These are phyloP conservation scores for Trematomus bernacchii DNA, from an alignment of 2,797 vertebrate species.

Conservation along the genomic window DNA sequence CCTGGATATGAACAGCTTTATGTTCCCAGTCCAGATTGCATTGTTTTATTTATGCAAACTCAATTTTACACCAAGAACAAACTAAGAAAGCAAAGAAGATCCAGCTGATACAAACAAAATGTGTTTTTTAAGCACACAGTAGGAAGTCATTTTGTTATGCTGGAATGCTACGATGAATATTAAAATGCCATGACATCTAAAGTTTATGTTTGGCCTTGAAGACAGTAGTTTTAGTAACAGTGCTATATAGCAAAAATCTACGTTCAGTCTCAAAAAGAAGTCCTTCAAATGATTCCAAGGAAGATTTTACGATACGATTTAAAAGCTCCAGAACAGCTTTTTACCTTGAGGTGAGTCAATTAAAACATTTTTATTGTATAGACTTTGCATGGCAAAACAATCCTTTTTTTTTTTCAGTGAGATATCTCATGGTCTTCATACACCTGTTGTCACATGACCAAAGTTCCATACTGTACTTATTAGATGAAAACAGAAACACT, in stretches of 20 bases:
- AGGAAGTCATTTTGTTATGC: background rate
- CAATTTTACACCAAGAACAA: slow-evolving; percentile 4
- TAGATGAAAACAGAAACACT: background rate
- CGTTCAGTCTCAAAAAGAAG: background rate
- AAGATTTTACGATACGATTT: background rate
- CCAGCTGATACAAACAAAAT: background rate
- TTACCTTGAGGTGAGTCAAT: background rate
- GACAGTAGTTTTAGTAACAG: too few relatives aligned
- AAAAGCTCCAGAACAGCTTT: background rate
- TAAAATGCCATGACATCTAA: too few relatives aligned
- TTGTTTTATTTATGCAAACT: slow-evolving; percentile 36
- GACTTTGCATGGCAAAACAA: background rate
- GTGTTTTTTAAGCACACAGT: background rate
- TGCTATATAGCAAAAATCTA: too few relatives aligned
- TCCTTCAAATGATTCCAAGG: background rate
- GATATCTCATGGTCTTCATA: background rate
- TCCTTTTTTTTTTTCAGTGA: background rate
- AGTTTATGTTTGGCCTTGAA: too few relatives aligned
- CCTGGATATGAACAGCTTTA: background rate
- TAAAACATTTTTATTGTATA: background rate
- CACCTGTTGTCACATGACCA: background rate
- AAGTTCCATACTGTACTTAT: background rate
- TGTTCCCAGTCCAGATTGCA: slow-evolving; percentile 6
- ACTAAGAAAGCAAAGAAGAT: slow-evolving; percentile 24
- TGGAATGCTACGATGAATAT: too few relatives aligned